Evolutionary conservation across 2,113 vertebrate species (phyloP).

Genomic region (Bubalus kerabau): DNA sequence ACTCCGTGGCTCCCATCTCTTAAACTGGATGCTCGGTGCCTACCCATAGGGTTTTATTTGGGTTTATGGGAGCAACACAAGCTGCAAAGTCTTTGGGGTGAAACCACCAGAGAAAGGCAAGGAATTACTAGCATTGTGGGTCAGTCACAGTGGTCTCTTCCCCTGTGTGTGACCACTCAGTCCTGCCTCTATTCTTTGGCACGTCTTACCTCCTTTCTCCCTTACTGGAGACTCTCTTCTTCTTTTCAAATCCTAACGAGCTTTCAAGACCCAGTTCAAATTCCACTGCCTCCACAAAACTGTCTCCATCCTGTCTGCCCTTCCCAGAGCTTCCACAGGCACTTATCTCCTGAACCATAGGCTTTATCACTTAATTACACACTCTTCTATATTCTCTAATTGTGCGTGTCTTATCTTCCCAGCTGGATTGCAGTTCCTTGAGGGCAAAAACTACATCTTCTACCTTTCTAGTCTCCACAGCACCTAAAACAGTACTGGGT

Average conservation of each 20-base stretch:
- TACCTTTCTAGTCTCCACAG: not conserved
- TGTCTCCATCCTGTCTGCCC: not conserved
- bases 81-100: not conserved
- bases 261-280: not conserved
- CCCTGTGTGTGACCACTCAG: not conserved
- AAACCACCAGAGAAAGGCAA: not conserved
- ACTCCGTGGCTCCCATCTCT: not conserved
- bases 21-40: not conserved
- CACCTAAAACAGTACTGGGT: not conserved
- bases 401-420: conserved; percentile 57
- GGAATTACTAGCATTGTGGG: too few species aligned
- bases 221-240: not conserved
- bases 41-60: not conserved
- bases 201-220: not conserved
- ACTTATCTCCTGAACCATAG: conserved; percentile 32
- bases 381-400: conserved; percentile 45
- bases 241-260: not conserved
- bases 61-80: not conserved
- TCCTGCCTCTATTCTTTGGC: not conserved
- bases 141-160: not conserved
- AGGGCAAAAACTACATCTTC: conserved; percentile 17
- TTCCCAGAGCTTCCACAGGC: not conserved
- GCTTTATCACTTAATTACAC: conserved; percentile 61
- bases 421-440: conserved; percentile 31
- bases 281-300: not conserved